These are phyloP conservation scores for Hybognathus amarus DNA, from an alignment of 2,797 vertebrate species.

Conservation along the genomic window DNA sequence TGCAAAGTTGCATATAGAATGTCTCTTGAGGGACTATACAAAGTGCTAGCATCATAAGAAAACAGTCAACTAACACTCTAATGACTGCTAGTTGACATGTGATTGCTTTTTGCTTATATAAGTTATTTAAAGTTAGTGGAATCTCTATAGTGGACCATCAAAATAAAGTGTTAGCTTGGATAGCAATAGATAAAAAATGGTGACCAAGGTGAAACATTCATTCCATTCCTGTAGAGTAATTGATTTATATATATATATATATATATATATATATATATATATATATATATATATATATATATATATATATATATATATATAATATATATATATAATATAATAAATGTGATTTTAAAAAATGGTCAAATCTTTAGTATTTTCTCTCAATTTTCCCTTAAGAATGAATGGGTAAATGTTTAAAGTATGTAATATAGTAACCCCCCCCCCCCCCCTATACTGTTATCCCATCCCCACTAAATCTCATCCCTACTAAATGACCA, in stretches of 20 bases:
- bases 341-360: no score
- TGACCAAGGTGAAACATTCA: background rate
- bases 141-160: background rate
- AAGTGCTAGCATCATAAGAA: background rate
- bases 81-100: background rate
- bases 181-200: background rate
- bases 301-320: no score
- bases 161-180: background rate
- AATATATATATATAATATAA: no score
- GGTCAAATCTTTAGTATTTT: background rate
- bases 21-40: background rate
- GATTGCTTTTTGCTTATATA: background rate
- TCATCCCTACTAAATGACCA: background rate
- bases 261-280: no score
- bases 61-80: background rate
- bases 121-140: background rate
- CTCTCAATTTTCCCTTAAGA: background rate
- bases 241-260: no score
- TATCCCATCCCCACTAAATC: background rate
- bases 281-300: no score
- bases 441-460: background rate
- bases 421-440: background rate
- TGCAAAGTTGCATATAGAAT: background rate
- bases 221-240: no score
- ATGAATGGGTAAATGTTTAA: background rate